Conservation (phyloP, 2,888 invertebrate species). For the Phorcus lineatus region DNA sequence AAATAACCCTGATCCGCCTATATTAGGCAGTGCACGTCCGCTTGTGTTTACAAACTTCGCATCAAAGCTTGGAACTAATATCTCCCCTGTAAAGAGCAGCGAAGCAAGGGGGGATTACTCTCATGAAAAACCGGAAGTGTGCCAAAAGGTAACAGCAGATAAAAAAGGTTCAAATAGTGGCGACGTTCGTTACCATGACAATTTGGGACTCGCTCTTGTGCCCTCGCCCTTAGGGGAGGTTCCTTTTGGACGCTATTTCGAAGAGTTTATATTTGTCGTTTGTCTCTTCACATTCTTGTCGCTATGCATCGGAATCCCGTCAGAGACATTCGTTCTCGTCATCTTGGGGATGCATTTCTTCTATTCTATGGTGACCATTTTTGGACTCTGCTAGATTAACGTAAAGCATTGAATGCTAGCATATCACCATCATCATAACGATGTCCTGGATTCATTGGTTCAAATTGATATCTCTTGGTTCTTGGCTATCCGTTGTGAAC, state of each 20-base stretch:
- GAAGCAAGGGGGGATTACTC: neutral
- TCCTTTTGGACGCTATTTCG: neutral
- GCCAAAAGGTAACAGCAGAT: neutral
- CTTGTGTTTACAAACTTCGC: neutral
- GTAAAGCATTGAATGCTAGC: neutral
- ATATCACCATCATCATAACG: neutral
- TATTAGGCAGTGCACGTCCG: neutral
- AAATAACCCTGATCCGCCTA: neutral
- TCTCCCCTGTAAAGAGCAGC: neutral
- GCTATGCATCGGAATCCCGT: slow-evolving; percentile 1
- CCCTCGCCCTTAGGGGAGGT: neutral
- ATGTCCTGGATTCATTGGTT: too few species aligned
- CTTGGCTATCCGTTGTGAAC: too few species aligned
- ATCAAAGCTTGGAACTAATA: neutral
- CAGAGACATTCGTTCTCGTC: neutral
- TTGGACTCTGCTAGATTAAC: neutral
- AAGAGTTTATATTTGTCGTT: neutral
- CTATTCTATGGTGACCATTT: neutral
- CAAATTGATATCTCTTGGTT: too few species aligned
- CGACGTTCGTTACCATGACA: neutral
- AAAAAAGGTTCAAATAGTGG: neutral
- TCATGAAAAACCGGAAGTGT: neutral
- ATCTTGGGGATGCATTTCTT: neutral
- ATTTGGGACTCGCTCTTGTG: neutral
- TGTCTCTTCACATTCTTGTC: neutral